Percentiles rank a stretch among this genome's conserved stretches.
Evolutionary conservation across 2,797 vertebrate species (phyloP).

Genomic region (Phrynocephalus forsythii): DNA sequence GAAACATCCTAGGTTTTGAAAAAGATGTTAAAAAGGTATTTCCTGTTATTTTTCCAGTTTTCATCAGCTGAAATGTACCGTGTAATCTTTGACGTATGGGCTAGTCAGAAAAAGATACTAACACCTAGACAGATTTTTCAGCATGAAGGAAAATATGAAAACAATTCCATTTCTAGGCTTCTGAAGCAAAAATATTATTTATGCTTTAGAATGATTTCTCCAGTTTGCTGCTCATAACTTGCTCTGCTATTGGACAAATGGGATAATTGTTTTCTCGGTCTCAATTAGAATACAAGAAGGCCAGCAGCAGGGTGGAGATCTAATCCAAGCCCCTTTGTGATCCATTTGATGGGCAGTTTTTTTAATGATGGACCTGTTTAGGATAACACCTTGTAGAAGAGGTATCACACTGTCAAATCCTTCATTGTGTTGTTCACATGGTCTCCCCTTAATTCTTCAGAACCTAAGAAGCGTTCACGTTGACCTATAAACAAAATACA

Average conservation of each 20-base stretch:
- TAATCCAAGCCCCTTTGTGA: not conserved
- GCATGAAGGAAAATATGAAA: conserved; percentile 9
- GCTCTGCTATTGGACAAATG: not conserved
- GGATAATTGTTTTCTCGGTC: not conserved
- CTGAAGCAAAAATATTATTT: not conserved
- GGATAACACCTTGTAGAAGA: not conserved
- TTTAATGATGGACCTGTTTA: not conserved
- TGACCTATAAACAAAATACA: no score
- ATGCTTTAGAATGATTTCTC: not conserved
- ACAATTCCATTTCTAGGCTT: conserved; percentile 2
- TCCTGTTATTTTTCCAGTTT: conserved; percentile 35
- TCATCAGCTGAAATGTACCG: conserved; percentile 27
- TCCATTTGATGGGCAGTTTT: not conserved
- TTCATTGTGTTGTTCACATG: not conserved
- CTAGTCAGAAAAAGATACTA: conserved; percentile 6
- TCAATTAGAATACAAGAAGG: not conserved
- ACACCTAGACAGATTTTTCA: conserved; percentile 23
- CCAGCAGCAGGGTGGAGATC: conserved; percentile 8
- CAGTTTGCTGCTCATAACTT: not conserved
- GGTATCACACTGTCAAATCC: not conserved
- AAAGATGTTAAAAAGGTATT: conserved; percentile 24
- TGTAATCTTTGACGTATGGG: conserved; percentile 4
- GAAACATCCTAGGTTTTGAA: not conserved
- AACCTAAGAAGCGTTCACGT: no score
- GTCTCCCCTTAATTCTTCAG: not conserved